These are phyloP conservation scores for Zeuzera pyrina DNA, from an alignment of 2,888 invertebrate species.

Conservation along the genomic window DNA sequence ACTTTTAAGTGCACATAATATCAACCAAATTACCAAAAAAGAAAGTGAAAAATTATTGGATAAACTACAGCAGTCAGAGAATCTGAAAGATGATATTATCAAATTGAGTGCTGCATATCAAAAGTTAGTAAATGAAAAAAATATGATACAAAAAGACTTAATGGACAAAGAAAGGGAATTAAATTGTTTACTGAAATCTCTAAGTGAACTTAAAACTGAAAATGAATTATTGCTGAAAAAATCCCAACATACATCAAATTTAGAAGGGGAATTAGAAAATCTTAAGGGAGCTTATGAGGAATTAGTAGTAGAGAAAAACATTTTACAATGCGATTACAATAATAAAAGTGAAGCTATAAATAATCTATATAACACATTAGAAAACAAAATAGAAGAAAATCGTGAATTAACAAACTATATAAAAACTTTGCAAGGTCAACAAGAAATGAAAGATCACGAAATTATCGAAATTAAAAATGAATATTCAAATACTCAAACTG, in stretches of 20 bases:
- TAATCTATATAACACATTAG: slow-evolving; percentile 27
- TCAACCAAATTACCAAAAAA: slow-evolving; percentile 27
- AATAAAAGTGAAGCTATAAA: slow-evolving; percentile 31
- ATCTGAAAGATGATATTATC: slow-evolving; percentile 25
- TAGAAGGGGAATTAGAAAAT: slow-evolving; percentile 24
- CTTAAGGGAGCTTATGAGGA: slow-evolving; percentile 23
- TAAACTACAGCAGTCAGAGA: slow-evolving; percentile 26
- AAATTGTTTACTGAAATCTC: slow-evolving; percentile 16
- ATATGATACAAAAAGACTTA: slow-evolving; percentile 25
- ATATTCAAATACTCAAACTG: slow-evolving; percentile 25
- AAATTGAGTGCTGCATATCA: slow-evolving; percentile 24
- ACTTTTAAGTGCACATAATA: slow-evolving; percentile 27
- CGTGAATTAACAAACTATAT: slow-evolving; percentile 25
- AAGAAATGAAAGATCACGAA: slow-evolving; percentile 21
- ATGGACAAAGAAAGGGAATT: slow-evolving; percentile 24
- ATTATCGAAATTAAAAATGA: slow-evolving; percentile 31
- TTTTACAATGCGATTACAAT: slow-evolving; percentile 25
- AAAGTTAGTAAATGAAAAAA: slow-evolving; percentile 27
- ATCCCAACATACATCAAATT: slow-evolving; percentile 17
- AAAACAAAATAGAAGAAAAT: slow-evolving; percentile 40
- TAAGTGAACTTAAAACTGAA: slow-evolving; percentile 22
- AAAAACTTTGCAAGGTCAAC: slow-evolving; percentile 22
- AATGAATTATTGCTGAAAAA: no score
- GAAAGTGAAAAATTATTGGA: slow-evolving; percentile 30
- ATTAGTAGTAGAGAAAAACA: slow-evolving; percentile 26